Conservation (phyloP, 2,797 vertebrate species). For the Sylvia borin region DNA sequence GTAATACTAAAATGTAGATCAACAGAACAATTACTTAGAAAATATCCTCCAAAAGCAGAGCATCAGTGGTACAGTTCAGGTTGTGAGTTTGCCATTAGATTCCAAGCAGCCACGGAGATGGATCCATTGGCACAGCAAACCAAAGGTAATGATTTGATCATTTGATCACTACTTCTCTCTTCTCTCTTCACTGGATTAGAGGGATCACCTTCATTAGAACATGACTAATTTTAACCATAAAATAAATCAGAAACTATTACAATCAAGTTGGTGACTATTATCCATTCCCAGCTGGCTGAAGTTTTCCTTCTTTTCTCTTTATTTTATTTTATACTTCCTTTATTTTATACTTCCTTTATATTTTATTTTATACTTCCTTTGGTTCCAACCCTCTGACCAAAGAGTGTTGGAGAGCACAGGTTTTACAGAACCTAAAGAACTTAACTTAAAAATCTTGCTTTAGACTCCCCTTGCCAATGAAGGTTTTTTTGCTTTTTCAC, state of each 20-base stretch:
- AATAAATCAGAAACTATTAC: neutral
- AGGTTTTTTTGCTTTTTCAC: neutral
- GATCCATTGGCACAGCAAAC: neutral
- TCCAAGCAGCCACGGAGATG: neutral
- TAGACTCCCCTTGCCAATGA: neutral
- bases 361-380: neutral
- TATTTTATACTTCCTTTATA: neutral
- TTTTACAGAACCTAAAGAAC: neutral
- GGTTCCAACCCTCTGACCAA: neutral
- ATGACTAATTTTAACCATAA: neutral
- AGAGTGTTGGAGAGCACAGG: neutral
- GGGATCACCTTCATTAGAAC: neutral
- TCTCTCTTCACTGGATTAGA: neutral
- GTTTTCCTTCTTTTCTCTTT: neutral
- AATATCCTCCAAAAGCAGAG: neutral
- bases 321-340: neutral
- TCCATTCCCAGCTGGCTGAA: neutral
- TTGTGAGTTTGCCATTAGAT: neutral
- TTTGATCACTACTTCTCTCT: neutral
- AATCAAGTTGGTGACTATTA: neutral
- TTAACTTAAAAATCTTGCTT: neutral
- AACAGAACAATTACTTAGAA: neutral
- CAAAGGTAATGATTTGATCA: neutral
- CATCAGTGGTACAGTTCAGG: neutral
- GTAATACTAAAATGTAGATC: neutral